Conservation (phyloP, 2,113 vertebrate genomes). For the Scomber colias region DNA sequence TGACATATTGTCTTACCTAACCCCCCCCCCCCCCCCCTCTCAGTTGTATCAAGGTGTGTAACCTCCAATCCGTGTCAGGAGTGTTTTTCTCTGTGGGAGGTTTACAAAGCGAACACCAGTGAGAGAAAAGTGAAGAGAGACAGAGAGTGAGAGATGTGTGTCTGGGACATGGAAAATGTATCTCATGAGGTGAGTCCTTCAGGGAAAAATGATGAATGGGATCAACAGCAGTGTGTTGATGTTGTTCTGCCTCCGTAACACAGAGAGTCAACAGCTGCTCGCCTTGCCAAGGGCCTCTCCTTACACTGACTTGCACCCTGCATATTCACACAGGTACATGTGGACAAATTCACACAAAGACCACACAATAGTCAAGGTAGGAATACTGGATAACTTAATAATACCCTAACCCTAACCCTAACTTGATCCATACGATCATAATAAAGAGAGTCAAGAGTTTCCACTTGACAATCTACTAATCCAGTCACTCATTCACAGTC, state of each 20-base stretch:
- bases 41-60: conserved; percentile 2
- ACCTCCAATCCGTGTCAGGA: background rate
- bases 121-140: background rate
- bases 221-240: conserved; percentile 42
- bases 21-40: background rate
- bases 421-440: background rate
- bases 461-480: background rate
- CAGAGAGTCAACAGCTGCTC: conserved; percentile 46
- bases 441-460: background rate
- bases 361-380: background rate
- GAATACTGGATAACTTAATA: background rate
- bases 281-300: conserved; percentile 22
- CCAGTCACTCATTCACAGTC: background rate
- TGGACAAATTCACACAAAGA: background rate
- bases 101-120: background rate
- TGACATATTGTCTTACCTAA: background rate
- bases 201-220: conserved; percentile 42
- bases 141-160: background rate
- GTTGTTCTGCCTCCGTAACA: conserved; percentile 31
- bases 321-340: background rate
- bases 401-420: too few relatives aligned
- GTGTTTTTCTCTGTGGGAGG: conserved; percentile 21
- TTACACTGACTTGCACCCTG: conserved; percentile 12
- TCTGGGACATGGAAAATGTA: background rate
- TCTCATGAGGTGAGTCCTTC: conserved; percentile 35